Evolutionary conservation across 1,140 invertebrate species (phyloP).

Genomic region (Aphelenchoides besseyi): DNA sequence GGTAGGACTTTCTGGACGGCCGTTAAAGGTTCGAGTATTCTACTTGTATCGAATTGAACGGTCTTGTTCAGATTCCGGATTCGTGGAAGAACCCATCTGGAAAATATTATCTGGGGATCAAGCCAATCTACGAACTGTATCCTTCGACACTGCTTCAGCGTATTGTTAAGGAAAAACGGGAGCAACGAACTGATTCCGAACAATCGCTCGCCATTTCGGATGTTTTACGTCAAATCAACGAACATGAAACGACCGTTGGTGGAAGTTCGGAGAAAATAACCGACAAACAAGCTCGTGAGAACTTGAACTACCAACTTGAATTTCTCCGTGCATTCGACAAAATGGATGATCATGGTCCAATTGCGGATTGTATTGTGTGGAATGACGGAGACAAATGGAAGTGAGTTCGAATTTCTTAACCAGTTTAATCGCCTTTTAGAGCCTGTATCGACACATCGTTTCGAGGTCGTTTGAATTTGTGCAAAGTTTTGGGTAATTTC

Average conservation of each 20-base stretch:
- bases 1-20: conserved; percentile 79
- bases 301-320: conserved; percentile 81
- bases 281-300: conserved; percentile 82
- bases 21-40: conserved; percentile 80
- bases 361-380: conserved; percentile 88
- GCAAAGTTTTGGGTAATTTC: conserved; percentile 79
- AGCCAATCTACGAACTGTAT: conserved; percentile 81
- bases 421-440: conserved; percentile 67
- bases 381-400: conserved; percentile 78
- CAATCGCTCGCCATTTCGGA: conserved; percentile 78
- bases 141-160: conserved; percentile 78
- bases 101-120: conserved; percentile 71
- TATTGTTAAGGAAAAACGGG: conserved; percentile 75
- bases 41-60: too few species aligned
- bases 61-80: conserved; percentile 72
- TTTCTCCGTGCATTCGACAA: conserved; percentile 78
- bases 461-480: conserved; percentile 74
- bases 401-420: conserved; percentile 64
- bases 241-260: conserved; percentile 64
- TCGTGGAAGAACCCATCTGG: conserved; percentile 78
- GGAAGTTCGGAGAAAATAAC: conserved; percentile 65
- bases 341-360: conserved; percentile 78
- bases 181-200: conserved; percentile 78
- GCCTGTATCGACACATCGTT: conserved; percentile 83
- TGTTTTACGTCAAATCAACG: conserved; percentile 71